Evolutionary conservation across 1,140 invertebrate genomes (phyloP).

Genomic region (Lethocerus indicus): DNA sequence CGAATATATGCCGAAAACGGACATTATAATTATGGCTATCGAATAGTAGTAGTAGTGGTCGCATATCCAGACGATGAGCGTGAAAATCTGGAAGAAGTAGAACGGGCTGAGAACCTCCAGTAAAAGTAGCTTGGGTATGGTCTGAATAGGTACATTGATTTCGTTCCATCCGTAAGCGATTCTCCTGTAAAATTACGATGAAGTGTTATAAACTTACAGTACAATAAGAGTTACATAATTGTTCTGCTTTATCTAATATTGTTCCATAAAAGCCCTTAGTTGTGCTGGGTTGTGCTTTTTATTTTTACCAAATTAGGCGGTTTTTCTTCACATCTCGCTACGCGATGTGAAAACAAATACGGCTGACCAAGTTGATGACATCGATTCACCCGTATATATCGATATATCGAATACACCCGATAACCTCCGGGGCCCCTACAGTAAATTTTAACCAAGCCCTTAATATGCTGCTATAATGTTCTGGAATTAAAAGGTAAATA

Average conservation of each 20-base stretch:
- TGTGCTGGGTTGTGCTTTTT: too few relatives aligned
- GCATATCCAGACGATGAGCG: slow-evolving; percentile 58
- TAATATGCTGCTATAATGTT: too few relatives aligned
- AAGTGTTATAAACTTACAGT: not conserved
- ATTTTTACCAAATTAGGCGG: too few relatives aligned
- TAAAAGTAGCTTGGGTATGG: slow-evolving; percentile 47
- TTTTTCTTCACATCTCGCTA: too few relatives aligned
- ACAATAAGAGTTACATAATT: not conserved
- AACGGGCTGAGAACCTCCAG: slow-evolving; percentile 85
- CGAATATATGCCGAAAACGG: slow-evolving; percentile 62
- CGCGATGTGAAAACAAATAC: too few relatives aligned
- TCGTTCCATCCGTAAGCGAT: slow-evolving; percentile 64
- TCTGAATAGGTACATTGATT: slow-evolving; percentile 59
- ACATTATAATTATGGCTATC: slow-evolving; percentile 72
- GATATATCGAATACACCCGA: too few relatives aligned
- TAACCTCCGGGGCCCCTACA: too few relatives aligned
- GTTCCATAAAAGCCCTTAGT: too few relatives aligned
- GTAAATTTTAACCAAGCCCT: too few relatives aligned
- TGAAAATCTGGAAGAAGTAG: slow-evolving; percentile 88
- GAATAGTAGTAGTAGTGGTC: slow-evolving; percentile 77
- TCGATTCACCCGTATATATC: too few relatives aligned
- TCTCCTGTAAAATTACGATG: slow-evolving; percentile 30
- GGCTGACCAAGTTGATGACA: too few relatives aligned
- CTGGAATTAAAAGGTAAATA: not conserved
- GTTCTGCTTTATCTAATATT: not conserved